Conservation (phyloP, 2,888 invertebrate genomes). For the Lepidochrysops patricia region DNA sequence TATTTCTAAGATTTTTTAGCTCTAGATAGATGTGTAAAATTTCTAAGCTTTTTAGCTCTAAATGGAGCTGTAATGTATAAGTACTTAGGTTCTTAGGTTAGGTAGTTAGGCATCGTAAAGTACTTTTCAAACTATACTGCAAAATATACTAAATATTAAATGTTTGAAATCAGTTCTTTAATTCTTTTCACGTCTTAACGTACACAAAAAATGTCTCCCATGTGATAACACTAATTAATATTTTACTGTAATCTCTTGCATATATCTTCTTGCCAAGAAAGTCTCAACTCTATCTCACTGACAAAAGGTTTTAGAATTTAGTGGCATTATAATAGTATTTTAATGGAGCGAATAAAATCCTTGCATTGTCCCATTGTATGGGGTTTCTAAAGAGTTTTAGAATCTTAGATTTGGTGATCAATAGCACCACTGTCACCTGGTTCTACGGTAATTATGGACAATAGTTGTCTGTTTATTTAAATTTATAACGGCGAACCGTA, state of each 20-base stretch:
- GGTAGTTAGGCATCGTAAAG: too few relatives aligned
- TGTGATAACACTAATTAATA: not conserved
- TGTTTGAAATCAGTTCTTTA: too few relatives aligned
- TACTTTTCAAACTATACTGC: too few relatives aligned
- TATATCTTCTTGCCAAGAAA: not conserved
- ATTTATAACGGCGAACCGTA: slow-evolving; percentile 11
- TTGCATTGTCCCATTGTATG: slow-evolving; percentile 66
- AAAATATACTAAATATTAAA: too few relatives aligned
- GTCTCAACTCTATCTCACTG: not conserved
- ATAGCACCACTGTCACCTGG: slow-evolving; percentile 34
- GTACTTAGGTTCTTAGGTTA: too few relatives aligned
- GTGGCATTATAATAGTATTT: slow-evolving; percentile 49
- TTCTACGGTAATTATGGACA: not conserved
- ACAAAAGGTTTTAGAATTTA: not conserved
- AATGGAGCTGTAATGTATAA: too few relatives aligned
- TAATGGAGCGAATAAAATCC: slow-evolving; percentile 65
- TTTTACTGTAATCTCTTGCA: not conserved
- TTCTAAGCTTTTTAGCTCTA: too few relatives aligned
- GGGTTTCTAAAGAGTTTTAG: slow-evolving; percentile 48
- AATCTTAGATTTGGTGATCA: slow-evolving; percentile 4
- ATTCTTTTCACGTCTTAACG: not conserved
- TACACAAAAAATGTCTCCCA: not conserved
- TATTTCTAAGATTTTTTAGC: too few relatives aligned
- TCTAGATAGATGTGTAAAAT: too few relatives aligned
- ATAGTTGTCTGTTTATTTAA: slow-evolving; percentile 13